Conservation (phyloP, 1,140 invertebrate species). For the Dendroctonus ponderosae region DNA sequence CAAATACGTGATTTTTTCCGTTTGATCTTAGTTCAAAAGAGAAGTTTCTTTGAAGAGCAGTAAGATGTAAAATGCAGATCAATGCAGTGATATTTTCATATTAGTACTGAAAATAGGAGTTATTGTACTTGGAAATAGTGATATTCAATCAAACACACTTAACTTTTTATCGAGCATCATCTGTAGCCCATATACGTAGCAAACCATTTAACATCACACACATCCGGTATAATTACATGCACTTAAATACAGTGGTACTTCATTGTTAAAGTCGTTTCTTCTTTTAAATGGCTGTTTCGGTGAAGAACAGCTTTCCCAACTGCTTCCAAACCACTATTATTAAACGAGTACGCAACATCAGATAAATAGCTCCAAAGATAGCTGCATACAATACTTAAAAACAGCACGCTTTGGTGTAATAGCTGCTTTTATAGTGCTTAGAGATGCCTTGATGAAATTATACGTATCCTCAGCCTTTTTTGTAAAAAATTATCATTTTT, state of each 20-base stretch:
- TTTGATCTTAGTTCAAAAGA: no score
- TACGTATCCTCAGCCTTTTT: background rate
- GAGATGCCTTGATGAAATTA: conserved; percentile 1
- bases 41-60: no score
- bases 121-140: background rate
- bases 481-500: background rate
- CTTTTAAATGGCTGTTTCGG: conserved; percentile 27
- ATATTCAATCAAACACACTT: conserved; percentile 12
- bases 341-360: conserved; percentile 32
- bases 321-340: conserved; percentile 30
- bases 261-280: conserved; percentile 31
- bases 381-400: conserved; percentile 28
- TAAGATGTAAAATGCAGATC: no score
- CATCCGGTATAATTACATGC: conserved; percentile 28
- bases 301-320: conserved; percentile 31
- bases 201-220: conserved; percentile 22
- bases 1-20: no score
- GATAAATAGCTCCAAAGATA: conserved; percentile 30
- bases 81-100: no score
- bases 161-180: conserved; percentile 18
- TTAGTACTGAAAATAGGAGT: no score
- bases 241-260: conserved; percentile 15
- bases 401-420: conserved; percentile 27
- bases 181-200: conserved; percentile 18
- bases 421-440: conserved; percentile 20